These are phyloP conservation scores for Chrysodeixis includens DNA, from an alignment of 2,888 invertebrate species.

Conservation along the genomic window DNA sequence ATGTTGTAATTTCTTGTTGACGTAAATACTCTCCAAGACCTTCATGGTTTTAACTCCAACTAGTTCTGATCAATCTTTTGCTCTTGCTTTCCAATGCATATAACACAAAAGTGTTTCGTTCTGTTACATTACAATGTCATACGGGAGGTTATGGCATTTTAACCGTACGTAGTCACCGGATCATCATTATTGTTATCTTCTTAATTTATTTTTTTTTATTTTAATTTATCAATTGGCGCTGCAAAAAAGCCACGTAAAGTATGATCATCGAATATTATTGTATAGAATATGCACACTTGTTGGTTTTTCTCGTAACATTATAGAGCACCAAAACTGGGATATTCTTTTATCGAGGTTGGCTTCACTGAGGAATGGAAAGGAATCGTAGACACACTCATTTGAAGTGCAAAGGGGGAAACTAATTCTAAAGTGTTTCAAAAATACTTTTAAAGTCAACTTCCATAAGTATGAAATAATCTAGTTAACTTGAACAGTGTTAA, in stretches of 20 bases:
- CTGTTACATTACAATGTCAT: conserved; percentile 9
- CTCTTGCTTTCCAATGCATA: background rate
- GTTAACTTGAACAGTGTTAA: background rate
- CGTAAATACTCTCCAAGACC: conserved; percentile 10
- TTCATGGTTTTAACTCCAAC: conserved; percentile 20
- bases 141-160: conserved; percentile 9
- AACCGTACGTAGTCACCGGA: conserved; percentile 1
- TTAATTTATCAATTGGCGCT: conserved; percentile 10
- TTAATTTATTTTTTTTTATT: conserved; percentile 8
- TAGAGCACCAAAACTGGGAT: background rate
- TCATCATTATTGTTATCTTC: conserved; percentile 20
- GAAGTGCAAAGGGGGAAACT: background rate
- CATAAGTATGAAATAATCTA: background rate
- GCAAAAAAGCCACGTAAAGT: conserved; percentile 22
- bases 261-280: conserved; percentile 17
- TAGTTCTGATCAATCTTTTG: conserved; percentile 7
- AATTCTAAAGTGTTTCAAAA: background rate
- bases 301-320: background rate
- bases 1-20: conserved; percentile 11
- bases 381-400: background rate
- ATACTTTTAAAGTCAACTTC: background rate
- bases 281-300: conserved; percentile 6
- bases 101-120: background rate
- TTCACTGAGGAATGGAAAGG: background rate
- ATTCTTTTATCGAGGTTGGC: background rate